These are phyloP conservation scores for crab-eating macaque (Macaca fascicularis) DNA, from an alignment of 2,113 vertebrate genomes.

Conservation along the genomic window DNA sequence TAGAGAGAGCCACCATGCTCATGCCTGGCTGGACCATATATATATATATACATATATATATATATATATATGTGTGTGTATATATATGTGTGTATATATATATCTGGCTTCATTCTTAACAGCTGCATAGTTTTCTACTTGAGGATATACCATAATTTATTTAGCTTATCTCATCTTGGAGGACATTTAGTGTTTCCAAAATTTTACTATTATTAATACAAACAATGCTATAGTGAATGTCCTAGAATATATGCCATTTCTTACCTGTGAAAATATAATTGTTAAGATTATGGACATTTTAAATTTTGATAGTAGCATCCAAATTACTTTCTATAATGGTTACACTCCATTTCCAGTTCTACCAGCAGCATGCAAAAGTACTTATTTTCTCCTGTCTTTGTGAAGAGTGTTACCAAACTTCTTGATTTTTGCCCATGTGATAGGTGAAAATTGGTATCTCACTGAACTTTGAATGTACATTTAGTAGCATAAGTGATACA, in stretches of 20 bases:
- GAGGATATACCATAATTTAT: neutral
- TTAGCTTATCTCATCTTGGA: neutral
- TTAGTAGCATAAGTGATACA: neutral
- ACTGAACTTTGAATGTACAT: neutral
- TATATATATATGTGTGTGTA: too few relatives aligned
- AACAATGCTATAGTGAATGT: neutral
- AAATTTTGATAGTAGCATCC: neutral
- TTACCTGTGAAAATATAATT: neutral
- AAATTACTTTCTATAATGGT: neutral
- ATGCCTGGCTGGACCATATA: neutral
- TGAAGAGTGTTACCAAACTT: neutral
- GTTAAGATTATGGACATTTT: neutral
- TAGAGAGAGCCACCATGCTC: too few relatives aligned
- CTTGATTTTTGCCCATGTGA: neutral
- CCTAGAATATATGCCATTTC: neutral
- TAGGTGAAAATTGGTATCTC: neutral
- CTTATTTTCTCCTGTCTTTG: neutral
- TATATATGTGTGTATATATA: neutral
- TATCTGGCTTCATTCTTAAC: neutral
- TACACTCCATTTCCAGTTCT: neutral
- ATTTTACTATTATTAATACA: neutral
- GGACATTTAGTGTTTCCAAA: neutral
- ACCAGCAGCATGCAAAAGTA: neutral
- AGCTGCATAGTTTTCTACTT: neutral
- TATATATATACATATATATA: neutral